phyloP scores from a whole-genome alignment of 2,888 invertebrate genomes.

The Heliconius cydno region DNA sequence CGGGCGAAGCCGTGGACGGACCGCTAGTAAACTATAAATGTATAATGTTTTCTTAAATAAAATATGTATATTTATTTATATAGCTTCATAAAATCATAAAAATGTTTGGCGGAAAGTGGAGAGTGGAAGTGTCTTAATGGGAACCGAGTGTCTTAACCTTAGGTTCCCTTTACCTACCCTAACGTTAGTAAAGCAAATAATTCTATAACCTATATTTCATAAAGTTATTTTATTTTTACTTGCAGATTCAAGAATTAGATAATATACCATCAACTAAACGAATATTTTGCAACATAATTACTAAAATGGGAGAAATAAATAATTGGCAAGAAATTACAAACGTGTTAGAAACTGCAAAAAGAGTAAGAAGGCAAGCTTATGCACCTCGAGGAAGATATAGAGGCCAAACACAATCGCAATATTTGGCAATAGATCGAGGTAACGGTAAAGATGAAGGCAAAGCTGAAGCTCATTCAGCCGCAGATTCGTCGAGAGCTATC shows the following conservation, averaged over 20 bases:
- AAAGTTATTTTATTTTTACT: conserved; percentile 41
- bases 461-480: conserved; percentile 91
- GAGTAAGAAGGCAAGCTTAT: conserved; percentile 61
- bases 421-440: conserved; percentile 83
- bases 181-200: not conserved
- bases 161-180: too few species aligned
- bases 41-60: too few species aligned
- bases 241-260: conserved; percentile 59
- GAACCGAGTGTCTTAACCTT: too few species aligned
- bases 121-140: too few species aligned
- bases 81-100: too few species aligned
- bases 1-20: too few species aligned
- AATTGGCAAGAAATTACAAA: conserved; percentile 36
- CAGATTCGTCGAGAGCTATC: conserved; percentile 87
- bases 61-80: too few species aligned
- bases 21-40: too few species aligned
- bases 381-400: conserved; percentile 79
- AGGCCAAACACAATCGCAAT: conserved; percentile 94
- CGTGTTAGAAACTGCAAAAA: conserved; percentile 41
- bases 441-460: conserved; percentile 87
- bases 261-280: conserved; percentile 45
- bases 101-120: too few species aligned
- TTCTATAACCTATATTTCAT: not conserved
- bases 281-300: conserved; percentile 55
- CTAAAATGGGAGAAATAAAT: conserved; percentile 32